Evolutionary conservation across 2,888 invertebrate genomes (phyloP).

Genomic region (Cephus nigrinus): DNA sequence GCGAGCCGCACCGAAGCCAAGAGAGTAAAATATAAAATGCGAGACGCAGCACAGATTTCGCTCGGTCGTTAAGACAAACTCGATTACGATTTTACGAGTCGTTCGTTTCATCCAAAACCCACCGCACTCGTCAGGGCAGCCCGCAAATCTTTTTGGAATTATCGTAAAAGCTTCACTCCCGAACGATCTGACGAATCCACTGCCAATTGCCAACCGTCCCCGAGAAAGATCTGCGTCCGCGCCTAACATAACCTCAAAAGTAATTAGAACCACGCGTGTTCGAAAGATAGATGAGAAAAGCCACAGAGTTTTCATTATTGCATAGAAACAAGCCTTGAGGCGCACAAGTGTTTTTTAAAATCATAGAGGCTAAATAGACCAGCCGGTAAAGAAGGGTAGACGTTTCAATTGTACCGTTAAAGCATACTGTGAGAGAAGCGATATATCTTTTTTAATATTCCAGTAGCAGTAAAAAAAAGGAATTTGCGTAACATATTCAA

Average conservation of each 20-base stretch:
- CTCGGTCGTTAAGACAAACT: conserved; percentile 6
- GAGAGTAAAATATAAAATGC: not conserved
- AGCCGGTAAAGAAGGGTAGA: no score
- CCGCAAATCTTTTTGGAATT: not conserved
- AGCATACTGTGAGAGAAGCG: not conserved
- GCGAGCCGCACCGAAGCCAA: not conserved
- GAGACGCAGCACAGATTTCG: not conserved
- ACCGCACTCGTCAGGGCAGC: no score
- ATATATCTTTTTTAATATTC: not conserved
- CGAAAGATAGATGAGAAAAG: not conserved
- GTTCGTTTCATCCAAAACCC: not conserved
- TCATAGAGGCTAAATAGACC: no score
- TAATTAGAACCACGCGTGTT: not conserved
- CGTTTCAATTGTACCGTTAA: no score
- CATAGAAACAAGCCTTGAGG: no score
- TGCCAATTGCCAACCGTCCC: not conserved
- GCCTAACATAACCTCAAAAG: not conserved
- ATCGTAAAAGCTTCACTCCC: not conserved
- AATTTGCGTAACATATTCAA: not conserved
- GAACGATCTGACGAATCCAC: not conserved
- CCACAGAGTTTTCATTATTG: not conserved
- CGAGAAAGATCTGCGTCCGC: not conserved
- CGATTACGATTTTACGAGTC: conserved; percentile 2
- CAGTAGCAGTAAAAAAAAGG: not conserved
- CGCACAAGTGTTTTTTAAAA: no score